Percentiles rank a stretch among this genome's conserved stretches.
Evolutionary conservation across 2,888 invertebrate genomes (phyloP).

Genomic region (Limnephilus marmoratus): DNA sequence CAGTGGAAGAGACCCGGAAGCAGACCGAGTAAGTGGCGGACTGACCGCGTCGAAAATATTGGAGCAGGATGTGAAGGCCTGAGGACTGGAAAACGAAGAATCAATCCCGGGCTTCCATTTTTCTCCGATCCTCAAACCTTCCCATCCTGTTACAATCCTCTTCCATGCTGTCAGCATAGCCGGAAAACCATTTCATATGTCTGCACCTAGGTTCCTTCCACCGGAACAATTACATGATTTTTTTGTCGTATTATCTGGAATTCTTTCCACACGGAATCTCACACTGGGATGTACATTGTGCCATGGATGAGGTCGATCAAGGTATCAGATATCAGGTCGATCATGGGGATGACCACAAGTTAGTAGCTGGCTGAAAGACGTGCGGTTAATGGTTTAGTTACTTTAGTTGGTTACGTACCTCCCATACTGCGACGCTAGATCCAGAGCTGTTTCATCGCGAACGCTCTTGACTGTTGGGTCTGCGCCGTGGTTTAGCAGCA

Average conservation of each 20-base stretch:
- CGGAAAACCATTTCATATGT: no score
- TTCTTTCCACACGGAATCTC: not conserved
- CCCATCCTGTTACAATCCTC: no score
- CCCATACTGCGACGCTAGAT: constrained; percentile 95
- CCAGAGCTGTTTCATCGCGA: constrained; percentile 93
- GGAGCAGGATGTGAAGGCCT: not conserved
- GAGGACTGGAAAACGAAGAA: not conserved
- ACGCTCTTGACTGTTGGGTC: constrained; percentile 92
- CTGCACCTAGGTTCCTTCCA: no score
- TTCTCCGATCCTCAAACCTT: no score
- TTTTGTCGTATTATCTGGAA: no score
- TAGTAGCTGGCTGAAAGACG: not conserved
- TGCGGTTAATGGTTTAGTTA: not conserved
- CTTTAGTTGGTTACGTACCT: constrained; percentile 74
- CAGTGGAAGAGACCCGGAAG: not conserved
- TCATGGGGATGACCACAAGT: not conserved
- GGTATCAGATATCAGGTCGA: no score
- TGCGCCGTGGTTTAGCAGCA: constrained; percentile 89
- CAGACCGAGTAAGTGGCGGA: not conserved
- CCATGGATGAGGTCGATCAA: no score
- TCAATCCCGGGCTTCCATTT: no score
- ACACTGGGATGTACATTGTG: no score
- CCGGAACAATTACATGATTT: no score
- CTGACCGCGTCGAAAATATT: not conserved
- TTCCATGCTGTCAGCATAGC: no score